These are phyloP conservation scores for Sinhomidia bicolor DNA, from an alignment of 2,888 invertebrate species.

Conservation along the genomic window DNA sequence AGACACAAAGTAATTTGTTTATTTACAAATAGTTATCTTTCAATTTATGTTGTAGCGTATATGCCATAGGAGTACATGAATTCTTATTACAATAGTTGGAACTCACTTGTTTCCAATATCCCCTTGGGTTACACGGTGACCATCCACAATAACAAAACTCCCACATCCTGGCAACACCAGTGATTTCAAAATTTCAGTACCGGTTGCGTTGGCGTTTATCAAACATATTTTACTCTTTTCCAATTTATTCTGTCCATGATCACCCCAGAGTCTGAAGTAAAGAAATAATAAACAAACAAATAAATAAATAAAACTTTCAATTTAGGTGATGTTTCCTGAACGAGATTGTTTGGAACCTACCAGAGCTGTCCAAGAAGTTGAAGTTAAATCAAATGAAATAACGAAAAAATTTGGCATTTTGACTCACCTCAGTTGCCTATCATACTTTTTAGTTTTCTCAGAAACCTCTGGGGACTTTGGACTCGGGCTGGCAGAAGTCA, in stretches of 20 bases:
- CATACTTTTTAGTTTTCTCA: conserved; percentile 90
- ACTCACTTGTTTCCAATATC: conserved; percentile 95
- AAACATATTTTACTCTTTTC: conserved; percentile 96
- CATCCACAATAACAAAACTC: conserved; percentile 95
- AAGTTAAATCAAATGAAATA: neutral
- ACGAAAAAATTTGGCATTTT: too few species aligned
- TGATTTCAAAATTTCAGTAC: conserved; percentile 97
- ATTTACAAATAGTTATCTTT: too few species aligned
- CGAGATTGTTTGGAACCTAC: too few species aligned
- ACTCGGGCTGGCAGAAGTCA: conserved; percentile 84
- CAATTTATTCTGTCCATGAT: conserved; percentile 95
- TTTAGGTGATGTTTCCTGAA: too few species aligned
- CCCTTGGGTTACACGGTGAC: conserved; percentile 91
- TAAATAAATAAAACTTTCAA: too few species aligned
- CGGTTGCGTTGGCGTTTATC: conserved; percentile 95
- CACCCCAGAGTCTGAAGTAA: conserved; percentile 94
- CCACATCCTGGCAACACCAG: conserved; percentile 97
- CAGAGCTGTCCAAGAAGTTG: too few species aligned
- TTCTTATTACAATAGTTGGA: too few species aligned
- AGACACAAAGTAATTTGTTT: neutral
- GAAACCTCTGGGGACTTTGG: conserved; percentile 89
- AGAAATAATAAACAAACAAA: neutral
- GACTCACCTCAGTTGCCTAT: conserved; percentile 88
- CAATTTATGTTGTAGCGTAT: too few species aligned
- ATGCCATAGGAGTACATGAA: too few species aligned